Conservation (phyloP, 2,797 vertebrate genomes). For the Megalops cyprinoides region DNA sequence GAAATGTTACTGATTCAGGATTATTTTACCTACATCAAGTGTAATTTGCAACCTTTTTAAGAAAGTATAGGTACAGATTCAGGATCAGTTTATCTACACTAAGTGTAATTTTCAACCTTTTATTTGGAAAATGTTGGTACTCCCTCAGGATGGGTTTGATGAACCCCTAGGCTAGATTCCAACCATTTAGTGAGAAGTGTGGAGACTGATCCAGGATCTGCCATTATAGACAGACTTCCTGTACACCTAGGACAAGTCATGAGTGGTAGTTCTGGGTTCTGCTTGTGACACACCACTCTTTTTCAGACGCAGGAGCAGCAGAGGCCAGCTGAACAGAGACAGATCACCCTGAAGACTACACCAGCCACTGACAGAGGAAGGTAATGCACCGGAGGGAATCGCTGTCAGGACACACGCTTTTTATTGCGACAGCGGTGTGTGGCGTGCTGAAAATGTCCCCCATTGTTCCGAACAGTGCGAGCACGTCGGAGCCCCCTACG, state of each 20-base stretch:
- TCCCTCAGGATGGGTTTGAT: background rate
- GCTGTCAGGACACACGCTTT: too few species aligned
- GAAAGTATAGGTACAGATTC: too few species aligned
- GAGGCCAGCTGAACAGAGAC: slow-evolving; percentile 80
- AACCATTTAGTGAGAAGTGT: background rate
- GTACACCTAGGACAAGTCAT: background rate
- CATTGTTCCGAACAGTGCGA: slow-evolving; percentile 75
- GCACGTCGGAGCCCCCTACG: slow-evolving; percentile 86
- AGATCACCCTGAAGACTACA: slow-evolving; percentile 91
- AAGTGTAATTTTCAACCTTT: background rate
- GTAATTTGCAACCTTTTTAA: background rate
- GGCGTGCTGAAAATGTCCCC: background rate
- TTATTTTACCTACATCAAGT: too few species aligned
- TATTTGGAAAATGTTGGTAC: background rate
- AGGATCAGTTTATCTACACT: too few species aligned
- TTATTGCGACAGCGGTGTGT: background rate
- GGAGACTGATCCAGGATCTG: slow-evolving; percentile 62
- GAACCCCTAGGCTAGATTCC: background rate
- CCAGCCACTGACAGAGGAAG: slow-evolving; percentile 92
- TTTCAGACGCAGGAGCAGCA: slow-evolving; percentile 89
- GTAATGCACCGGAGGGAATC: slow-evolving; percentile 66
- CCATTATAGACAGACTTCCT: background rate
- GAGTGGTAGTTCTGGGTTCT: background rate
- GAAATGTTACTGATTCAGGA: background rate
- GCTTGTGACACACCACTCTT: background rate